Evolutionary conservation across 1,140 invertebrate species (phyloP), one percentile per base, ranked within the genome.

Genomic region (Lepidostoma basale): DNA sequence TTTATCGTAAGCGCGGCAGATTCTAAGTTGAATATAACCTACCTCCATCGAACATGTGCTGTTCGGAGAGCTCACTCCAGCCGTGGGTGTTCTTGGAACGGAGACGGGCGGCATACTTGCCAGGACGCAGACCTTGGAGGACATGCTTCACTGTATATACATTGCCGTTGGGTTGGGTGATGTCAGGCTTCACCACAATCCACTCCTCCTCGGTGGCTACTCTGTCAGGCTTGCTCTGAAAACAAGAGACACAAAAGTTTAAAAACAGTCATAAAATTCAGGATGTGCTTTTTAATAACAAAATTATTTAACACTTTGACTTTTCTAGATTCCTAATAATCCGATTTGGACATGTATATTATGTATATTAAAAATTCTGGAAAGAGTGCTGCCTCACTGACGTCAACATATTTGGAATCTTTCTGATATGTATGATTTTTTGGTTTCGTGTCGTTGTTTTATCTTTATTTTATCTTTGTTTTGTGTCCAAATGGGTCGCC

Each of bases 21-120:
- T 60, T 12, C 39, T 42, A n/a, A n/a, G n/a, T n/a, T n/a, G n/a
- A n/a, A n/a, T 39, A 62, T 54, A 64, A 16, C 60, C 33, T 63
- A 73, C 71, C 71, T 39, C 71, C 71, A 36, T 73, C 71, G 71
- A 73, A 73, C 5, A 42, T 42, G 20, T 63, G 56, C 18, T 47
- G 44, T 9, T 69, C 63, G 10, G 63, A 67, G 3, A 67, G 0
- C 16, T 73, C 58, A 16, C 68, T 66, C 71, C 71, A 73, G 10
- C 71, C 71, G 30, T 73, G 58, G 1, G 56, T 10, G 54, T 69
- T 73, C 28, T 33, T 49, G 0, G 71, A 30, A 3, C 68, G 44
- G 8, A 69, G 44, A n/a, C 16, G 25, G 3, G 67, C 71, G 0
- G 67, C 62, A 39, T 73, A 73, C 45, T 73, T 73, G 16, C 71